Evolutionary conservation across 2,888 invertebrate species (phyloP), one percentile per base, ranked within the genome.

Genomic region (Pyrrhosoma nymphula): DNA sequence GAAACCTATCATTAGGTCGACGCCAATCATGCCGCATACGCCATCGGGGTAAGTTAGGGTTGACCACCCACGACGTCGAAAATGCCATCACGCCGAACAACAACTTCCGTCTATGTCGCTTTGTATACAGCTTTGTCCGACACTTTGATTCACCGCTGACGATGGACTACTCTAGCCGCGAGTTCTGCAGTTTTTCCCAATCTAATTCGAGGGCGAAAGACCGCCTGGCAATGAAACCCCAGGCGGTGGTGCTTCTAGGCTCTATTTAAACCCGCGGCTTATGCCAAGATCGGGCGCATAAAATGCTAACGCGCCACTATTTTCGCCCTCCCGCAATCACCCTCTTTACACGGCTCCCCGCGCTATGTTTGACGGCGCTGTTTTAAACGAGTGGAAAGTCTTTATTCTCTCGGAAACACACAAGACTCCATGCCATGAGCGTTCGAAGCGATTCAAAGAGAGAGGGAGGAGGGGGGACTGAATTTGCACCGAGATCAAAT

Each of bases 251-350:
- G 82, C 82, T 82, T 82, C 16, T 35, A 82, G 35, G 82, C 82
- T 82, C 82, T 82, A 82, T 82, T 82, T 82, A 82, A 82, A 82
- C 82, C 35, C 82, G 82, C 82, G 82, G 82, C 82, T 82, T 35
- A 82, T 35, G 82, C 82, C 82, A 82, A 82, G 30, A 82, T 82
- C 82, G 26, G 4, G 82, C 82, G 14, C 35, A 35, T 82, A 16
- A 69, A 82, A 35, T 3, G 35, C 18, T 35, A 16, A 23, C 82
- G 82, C 30, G 82, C 82, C 82, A 35, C 82, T 82, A 82, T 82
- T 82, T 82, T 82, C 82, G 82, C 82, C 0, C 82, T 16, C 82
- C 82, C 14, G 69, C n/a, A 69, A 47, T 47, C 47, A 47, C 47
- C 47, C 69, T 69, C 69, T 69, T 23, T 69, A 47, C 47, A 8